A percentile compares a stretch with the other conserved stretches of the same genome.
phyloP scores from a whole-genome alignment of 2,797 vertebrate genomes.

The Acanthopagrus latus region DNA sequence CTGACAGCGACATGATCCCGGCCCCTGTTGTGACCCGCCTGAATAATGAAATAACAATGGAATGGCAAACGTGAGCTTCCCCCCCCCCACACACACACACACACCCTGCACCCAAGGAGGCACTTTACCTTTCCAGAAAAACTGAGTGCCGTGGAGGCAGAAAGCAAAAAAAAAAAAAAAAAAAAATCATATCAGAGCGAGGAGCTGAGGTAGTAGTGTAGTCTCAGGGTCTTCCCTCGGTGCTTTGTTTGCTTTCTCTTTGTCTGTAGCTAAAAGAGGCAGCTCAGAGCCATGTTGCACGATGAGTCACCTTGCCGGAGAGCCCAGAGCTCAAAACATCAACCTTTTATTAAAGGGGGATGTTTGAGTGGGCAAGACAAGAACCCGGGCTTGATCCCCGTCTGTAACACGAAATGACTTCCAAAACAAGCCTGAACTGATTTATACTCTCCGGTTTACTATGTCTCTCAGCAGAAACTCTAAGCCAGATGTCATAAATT shows the following conservation, averaged over 20 bases:
- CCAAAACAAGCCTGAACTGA: slow-evolving; percentile 31
- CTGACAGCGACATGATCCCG: slow-evolving; percentile 69
- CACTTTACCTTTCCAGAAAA: slow-evolving; percentile 2
- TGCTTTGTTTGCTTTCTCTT: slow-evolving; percentile 73
- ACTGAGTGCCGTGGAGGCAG: slow-evolving; percentile 27
- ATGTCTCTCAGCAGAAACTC: slow-evolving; percentile 59
- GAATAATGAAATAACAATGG: slow-evolving; percentile 77
- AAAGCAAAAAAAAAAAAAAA: slow-evolving; percentile 5
- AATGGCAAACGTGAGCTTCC: slow-evolving; percentile 64
- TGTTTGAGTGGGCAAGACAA: slow-evolving; percentile 47
- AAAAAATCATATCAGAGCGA: slow-evolving; percentile 24
- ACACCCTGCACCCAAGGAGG: slow-evolving; percentile 19
- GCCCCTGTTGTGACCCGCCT: slow-evolving; percentile 73
- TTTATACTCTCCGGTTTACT: slow-evolving; percentile 47
- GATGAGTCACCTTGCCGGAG: slow-evolving; percentile 75
- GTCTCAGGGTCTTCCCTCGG: slow-evolving; percentile 55
- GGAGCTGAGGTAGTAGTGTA: slow-evolving; percentile 47
- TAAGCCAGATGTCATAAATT: slow-evolving; percentile 71
- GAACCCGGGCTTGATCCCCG: slow-evolving; percentile 54
- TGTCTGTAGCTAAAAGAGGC: slow-evolving; percentile 71
- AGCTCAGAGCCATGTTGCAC: slow-evolving; percentile 65
- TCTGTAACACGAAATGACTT: slow-evolving; percentile 43
- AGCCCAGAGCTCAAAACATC: slow-evolving; percentile 61
- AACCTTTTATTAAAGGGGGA: slow-evolving; percentile 54
- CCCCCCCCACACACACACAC: background rate